A percentile compares a stretch with the other conserved stretches of the same genome.
These are phyloP conservation scores for Incurvaria masculella DNA, from an alignment of 2,888 invertebrate genomes.

Conservation along the genomic window DNA sequence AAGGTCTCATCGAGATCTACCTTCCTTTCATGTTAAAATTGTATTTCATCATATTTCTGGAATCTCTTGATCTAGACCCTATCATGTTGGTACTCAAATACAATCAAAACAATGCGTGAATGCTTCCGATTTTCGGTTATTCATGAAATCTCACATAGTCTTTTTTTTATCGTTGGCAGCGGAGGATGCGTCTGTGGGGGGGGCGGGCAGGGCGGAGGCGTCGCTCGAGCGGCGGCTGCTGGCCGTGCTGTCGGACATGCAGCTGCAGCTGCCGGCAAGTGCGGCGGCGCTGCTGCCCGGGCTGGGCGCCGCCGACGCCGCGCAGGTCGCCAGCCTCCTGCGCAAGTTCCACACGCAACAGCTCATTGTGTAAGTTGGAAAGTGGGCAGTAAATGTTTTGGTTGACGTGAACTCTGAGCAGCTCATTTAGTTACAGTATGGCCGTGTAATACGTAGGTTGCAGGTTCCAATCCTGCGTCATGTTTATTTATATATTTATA, in stretches of 20 bases:
- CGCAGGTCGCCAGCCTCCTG: conserved; percentile 41
- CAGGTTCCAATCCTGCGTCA: no score
- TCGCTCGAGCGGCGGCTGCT: conserved; percentile 43
- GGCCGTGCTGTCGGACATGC: conserved; percentile 47
- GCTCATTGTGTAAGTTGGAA: conserved; percentile 37
- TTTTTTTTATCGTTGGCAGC: no score
- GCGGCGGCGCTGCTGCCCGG: conserved; percentile 42
- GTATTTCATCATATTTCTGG: no score
- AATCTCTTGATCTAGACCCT: no score
- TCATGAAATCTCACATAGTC: no score
- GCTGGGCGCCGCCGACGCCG: conserved; percentile 41
- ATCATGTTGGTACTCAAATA: no score
- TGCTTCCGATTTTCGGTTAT: no score
- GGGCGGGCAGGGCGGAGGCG: conserved; percentile 17
- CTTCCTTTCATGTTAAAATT: no score
- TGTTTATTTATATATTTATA: no score
- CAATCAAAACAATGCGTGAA: no score
- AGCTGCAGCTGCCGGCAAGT: conserved; percentile 43
- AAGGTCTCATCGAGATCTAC: no score
- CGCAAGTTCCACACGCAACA: conserved; percentile 52
- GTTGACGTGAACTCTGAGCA: background rate
- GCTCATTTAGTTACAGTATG: background rate
- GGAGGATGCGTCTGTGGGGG: no score
- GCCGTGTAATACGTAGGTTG: conserved; percentile 3
- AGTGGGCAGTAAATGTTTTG: background rate